Evolutionary conservation across 1,140 invertebrate species (phyloP).

Genomic region (Samia ricini): DNA sequence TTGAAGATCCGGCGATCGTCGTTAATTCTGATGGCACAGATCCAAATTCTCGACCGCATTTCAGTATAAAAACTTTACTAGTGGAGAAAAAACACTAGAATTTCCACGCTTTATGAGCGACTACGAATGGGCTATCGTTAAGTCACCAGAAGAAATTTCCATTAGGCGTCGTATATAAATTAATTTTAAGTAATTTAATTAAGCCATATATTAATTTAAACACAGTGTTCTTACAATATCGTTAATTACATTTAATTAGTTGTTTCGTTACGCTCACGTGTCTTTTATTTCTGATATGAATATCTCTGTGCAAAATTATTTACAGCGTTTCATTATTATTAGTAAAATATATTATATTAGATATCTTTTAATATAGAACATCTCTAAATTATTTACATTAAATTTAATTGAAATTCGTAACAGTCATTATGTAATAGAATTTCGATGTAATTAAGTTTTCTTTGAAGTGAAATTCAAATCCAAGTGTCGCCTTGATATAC

Average conservation of each 20-base stretch:
- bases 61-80: not conserved
- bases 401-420: conserved; percentile 8
- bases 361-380: conserved; percentile 1
- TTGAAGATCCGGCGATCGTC: not conserved
- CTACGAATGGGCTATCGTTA: not conserved
- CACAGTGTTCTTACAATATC: not conserved
- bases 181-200: no score
- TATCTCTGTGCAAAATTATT: conserved; percentile 62
- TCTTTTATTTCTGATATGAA: conserved; percentile 7
- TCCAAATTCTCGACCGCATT: not conserved
- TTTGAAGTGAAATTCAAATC: not conserved
- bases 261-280: not conserved
- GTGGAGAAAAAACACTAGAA: not conserved
- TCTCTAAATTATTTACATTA: conserved; percentile 4
- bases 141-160: no score
- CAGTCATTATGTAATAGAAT: conserved; percentile 15
- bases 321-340: conserved; percentile 39
- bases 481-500: not conserved
- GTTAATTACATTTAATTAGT: not conserved
- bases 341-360: no score
- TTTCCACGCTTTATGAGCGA: not conserved
- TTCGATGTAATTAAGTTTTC: not conserved
- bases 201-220: not conserved
- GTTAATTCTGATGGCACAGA: not conserved
- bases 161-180: no score